phyloP scores from a whole-genome alignment of 2,888 invertebrate species.

The Dicycla oo region DNA sequence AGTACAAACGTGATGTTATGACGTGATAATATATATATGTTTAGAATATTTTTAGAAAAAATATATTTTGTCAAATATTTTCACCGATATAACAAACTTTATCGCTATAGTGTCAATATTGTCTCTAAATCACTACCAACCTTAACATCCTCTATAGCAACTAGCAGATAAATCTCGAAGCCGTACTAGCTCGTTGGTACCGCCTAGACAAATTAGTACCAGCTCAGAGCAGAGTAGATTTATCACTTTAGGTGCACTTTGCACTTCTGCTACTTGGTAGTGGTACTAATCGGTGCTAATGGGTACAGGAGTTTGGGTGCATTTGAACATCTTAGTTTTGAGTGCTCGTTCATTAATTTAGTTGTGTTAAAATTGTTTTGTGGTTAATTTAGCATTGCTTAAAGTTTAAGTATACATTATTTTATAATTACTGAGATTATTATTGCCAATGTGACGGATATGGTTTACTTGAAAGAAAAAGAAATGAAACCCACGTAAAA shows the following conservation, averaged over 20 bases:
- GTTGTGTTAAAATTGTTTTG: neutral
- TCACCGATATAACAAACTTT: neutral
- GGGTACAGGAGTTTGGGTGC: slow-evolving; percentile 1
- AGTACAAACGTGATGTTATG: neutral
- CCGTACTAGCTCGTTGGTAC: slow-evolving; percentile 4
- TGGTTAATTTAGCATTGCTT: neutral
- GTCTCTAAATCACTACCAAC: neutral
- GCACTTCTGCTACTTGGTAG: slow-evolving; percentile 17
- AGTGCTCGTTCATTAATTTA: slow-evolving; percentile 2
- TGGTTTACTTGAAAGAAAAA: too few relatives aligned
- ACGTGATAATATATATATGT: neutral
- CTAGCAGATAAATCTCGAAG: slow-evolving; percentile 26
- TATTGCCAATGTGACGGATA: too few relatives aligned
- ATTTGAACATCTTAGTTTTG: neutral
- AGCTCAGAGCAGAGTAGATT: slow-evolving; percentile 44
- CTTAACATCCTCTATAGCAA: slow-evolving; percentile 1
- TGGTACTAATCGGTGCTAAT: slow-evolving; percentile 45
- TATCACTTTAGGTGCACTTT: slow-evolving; percentile 47
- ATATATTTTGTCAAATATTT: neutral
- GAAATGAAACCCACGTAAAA: too few relatives aligned
- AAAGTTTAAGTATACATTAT: too few relatives aligned
- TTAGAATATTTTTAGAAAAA: neutral
- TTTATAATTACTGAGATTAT: too few relatives aligned
- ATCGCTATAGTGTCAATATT: neutral
- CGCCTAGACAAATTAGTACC: slow-evolving; percentile 38